Evolutionary conservation across 2,113 vertebrate species (phyloP), one percentile per base, ranked within the genome.

Genomic region (Synchiropus splendidus): DNA sequence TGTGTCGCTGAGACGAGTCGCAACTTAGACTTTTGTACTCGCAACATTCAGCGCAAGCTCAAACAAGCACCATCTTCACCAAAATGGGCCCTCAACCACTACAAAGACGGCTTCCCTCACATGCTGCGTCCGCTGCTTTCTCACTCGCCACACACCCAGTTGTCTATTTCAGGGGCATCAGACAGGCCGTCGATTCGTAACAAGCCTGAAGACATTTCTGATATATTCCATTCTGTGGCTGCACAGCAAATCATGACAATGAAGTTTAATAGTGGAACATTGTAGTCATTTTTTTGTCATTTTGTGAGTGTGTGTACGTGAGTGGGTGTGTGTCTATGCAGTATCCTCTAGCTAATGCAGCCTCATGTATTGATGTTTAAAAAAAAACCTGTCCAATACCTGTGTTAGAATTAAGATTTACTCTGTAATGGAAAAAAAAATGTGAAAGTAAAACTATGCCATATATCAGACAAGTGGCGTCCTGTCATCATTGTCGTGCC

Each of bases 361-460:
- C 81, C 81, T 82, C 74, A 70, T 83, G 77, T 85, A 80, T 86
- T 68, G 75, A 73, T 87, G 83, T 87, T 83, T 13, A 27, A 42
- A 43, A 50, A 75, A 60, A 50, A 66, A 79, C 65, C 63, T 78
- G 82, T 85, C 82, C 77, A 80, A 81, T 83, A 82, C 82, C 75
- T 79, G 80, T 86, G 82, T 82, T 85, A 84, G 80, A 79, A 78
- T 67, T 67, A 74, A 84, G 64, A 77, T 81, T 83, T 85, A 80
- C 75, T 85, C 79, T 87, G 82, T 87, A 83, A 78, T 85, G 83
- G 21, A 27, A 82, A 83, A 27, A 82, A 83, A 77, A 85, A 87
- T 85, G 84, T 87, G 84, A 87, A 83, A 85, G 80, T 87, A 87
- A 87, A 87, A 75, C 66, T 83, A 85, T 84, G 82, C 75, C 78